Evolutionary conservation across 2,797 vertebrate genomes (phyloP).

Genomic region (Pipistrellus nathusii): DNA sequence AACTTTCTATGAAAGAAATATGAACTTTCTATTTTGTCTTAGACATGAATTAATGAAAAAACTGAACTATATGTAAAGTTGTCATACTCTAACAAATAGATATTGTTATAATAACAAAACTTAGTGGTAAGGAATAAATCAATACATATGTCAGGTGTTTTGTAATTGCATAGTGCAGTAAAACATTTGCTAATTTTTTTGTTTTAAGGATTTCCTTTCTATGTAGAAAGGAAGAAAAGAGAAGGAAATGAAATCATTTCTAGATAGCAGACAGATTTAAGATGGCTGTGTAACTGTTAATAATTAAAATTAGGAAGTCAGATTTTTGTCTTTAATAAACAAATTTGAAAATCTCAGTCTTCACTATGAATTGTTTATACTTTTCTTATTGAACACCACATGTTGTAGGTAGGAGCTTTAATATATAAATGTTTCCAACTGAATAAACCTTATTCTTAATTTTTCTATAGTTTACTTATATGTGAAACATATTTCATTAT

Average conservation of each 20-base stretch:
- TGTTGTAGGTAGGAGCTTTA: slow-evolving; percentile 31
- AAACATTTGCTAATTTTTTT: slow-evolving; percentile 28
- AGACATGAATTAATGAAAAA: slow-evolving; percentile 45
- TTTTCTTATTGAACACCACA: slow-evolving; percentile 7
- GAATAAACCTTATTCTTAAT: slow-evolving; percentile 17
- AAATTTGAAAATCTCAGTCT: slow-evolving; percentile 26
- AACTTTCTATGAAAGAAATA: slow-evolving; percentile 53
- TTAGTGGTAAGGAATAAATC: slow-evolving; percentile 39
- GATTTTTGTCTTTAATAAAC: slow-evolving; percentile 19
- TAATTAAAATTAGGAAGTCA: slow-evolving; percentile 9
- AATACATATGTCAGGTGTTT: slow-evolving; percentile 17
- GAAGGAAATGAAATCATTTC: slow-evolving; percentile 8
- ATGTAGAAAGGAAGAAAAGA: not conserved
- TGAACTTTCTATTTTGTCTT: slow-evolving; percentile 29
- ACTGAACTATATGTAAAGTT: not conserved
- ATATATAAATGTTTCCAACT: slow-evolving; percentile 1
- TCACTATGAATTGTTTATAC: not conserved
- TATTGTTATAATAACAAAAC: not conserved
- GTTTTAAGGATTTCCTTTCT: slow-evolving; percentile 1
- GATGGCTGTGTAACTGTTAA: slow-evolving; percentile 11
- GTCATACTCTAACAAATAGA: not conserved
- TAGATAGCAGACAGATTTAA: slow-evolving; percentile 30
- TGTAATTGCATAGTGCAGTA: not conserved
- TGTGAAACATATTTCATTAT: not conserved
- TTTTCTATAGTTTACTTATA: slow-evolving; percentile 38